Evolutionary conservation across 2,113 vertebrate genomes (phyloP), one percentile per base, ranked within the genome.

Genomic region (Oplegnathus fasciatus): DNA sequence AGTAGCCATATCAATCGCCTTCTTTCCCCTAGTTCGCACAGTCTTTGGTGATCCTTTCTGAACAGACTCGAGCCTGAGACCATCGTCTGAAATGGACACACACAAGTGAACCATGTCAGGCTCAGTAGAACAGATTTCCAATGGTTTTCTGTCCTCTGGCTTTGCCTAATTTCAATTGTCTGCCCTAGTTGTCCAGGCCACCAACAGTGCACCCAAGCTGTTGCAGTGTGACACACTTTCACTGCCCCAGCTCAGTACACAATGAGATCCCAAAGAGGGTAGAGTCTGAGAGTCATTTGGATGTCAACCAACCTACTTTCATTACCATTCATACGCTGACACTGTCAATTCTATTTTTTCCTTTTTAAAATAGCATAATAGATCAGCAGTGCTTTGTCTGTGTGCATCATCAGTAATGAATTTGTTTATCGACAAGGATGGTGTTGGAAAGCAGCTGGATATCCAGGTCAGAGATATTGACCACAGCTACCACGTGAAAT

Each of bases 381-480:
- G 87, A 91, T 92, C 67, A 89, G 71, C 85, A 88, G 57, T 75
- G 70, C 18, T 86, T 79, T 74, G 46, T 88, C 64, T 80, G 67
- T 83, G 82, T 80, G 62, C 67, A 65, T 85, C 86, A 82, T 90
- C 83, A 55, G 83, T 92, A 91, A 94, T 94, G 91, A 94, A 89
- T 90, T 84, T 87, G 82, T 75, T 80, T 94, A 94, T 94, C 34
- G 93, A 95, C 92, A 83, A 42, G 74, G 61, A 77, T 86, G 74
- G 65, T 62, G 85, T 82, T 86, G 75, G 84, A 89, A 73, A 85
- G 71, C 85, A 85, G 91, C 82, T 89, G 79, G 81, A 83, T 91
- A 96, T 96, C 91, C 92, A 95, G 96, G 95, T 96, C 95, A 96
- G 85, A 67, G 84, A 75, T 90, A 96, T 96, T 94, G 94, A 96